Conservation (phyloP, 2,113 vertebrate species). For the Heterochromis multidens region DNA sequence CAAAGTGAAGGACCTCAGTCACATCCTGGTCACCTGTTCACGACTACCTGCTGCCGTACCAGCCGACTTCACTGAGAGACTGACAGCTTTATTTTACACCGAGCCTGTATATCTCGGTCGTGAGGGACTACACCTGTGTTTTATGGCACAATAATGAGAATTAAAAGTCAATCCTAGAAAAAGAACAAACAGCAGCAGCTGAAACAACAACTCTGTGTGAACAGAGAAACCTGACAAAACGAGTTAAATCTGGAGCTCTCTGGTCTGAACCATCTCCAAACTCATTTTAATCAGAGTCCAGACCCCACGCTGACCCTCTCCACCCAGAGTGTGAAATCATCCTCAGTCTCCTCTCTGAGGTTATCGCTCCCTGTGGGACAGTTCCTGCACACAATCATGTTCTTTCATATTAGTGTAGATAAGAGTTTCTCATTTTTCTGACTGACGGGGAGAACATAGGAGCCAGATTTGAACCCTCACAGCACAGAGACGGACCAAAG, state of each 20-base stretch:
- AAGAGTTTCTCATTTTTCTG: not conserved
- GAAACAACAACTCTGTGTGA: not conserved
- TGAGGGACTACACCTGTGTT: not conserved
- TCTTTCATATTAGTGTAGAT: too few relatives aligned
- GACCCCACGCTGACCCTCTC: not conserved
- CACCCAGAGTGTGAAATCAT: not conserved
- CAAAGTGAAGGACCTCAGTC: not conserved
- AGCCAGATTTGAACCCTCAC: not conserved
- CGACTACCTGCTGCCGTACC: not conserved
- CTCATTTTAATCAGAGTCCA: not conserved
- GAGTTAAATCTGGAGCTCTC: not conserved
- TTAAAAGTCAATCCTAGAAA: too few relatives aligned
- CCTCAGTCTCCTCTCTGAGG: not conserved
- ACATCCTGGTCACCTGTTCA: not conserved
- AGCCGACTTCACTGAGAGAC: not conserved
- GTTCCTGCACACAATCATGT: not conserved
- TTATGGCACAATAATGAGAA: not conserved
- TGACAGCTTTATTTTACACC: too few relatives aligned
- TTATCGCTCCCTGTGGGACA: not conserved
- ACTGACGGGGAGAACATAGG: not conserved
- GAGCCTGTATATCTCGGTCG: too few relatives aligned
- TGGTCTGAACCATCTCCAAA: not conserved
- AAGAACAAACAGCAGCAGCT: too few relatives aligned
- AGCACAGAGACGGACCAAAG: not conserved
- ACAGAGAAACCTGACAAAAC: too few relatives aligned